phyloP scores from a whole-genome alignment of 2,113 vertebrate species.

The Periophthalmus modestus region DNA sequence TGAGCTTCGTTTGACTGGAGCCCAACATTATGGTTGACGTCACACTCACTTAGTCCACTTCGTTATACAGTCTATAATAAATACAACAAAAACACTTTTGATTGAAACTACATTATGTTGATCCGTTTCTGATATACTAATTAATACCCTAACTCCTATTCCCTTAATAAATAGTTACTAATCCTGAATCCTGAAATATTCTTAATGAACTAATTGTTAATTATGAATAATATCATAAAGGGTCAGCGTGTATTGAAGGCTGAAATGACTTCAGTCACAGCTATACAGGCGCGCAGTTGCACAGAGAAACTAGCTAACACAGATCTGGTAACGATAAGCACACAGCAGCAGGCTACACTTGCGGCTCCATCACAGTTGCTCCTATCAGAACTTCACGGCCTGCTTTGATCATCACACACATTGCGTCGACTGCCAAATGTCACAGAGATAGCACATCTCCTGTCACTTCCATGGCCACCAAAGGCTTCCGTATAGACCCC shows the following conservation, averaged over 20 bases:
- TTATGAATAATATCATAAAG: neutral
- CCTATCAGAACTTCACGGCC: slow-evolving; percentile 6
- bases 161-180: no score
- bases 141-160: no score
- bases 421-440: slow-evolving; percentile 35
- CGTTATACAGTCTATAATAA: no score
- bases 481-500: slow-evolving; percentile 32
- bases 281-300: neutral
- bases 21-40: no score
- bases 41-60: no score
- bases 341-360: neutral
- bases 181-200: no score
- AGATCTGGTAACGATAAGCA: neutral
- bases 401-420: slow-evolving; percentile 26
- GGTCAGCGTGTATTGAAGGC: neutral
- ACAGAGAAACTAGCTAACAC: neutral
- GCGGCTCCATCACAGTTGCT: slow-evolving; percentile 5
- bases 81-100: no score
- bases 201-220: neutral
- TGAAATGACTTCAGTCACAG: neutral
- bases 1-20: no score
- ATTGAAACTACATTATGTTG: no score
- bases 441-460: slow-evolving; percentile 27
- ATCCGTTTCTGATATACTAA: no score
- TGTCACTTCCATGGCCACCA: slow-evolving; percentile 31